Percentiles rank a stretch among this genome's conserved stretches.
phyloP scores from a whole-genome alignment of 2,113 vertebrate genomes.

The Microcebus tavaratra region DNA sequence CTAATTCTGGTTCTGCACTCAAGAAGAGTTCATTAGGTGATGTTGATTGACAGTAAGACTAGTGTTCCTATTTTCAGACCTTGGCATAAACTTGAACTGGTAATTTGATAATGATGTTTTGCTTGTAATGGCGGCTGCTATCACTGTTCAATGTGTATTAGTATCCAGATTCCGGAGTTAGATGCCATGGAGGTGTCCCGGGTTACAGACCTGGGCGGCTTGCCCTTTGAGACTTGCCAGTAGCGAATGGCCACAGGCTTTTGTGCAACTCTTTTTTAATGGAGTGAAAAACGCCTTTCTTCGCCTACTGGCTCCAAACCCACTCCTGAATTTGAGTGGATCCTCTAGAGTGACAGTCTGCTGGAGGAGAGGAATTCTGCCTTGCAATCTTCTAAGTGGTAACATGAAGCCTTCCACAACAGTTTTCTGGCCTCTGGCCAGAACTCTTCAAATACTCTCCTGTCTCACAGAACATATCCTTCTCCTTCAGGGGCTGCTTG shows the following conservation, averaged over 20 bases:
- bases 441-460: not conserved
- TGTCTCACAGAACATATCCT: not conserved
- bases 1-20: not conserved
- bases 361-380: not conserved
- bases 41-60: conserved; percentile 38
- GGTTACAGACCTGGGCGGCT: not conserved
- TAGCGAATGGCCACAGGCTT: not conserved
- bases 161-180: not conserved
- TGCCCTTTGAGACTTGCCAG: not conserved
- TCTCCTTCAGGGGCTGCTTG: not conserved
- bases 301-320: not conserved
- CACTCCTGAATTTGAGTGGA: not conserved
- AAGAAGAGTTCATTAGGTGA: not conserved
- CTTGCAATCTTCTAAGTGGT: not conserved
- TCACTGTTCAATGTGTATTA: not conserved
- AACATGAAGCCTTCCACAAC: not conserved
- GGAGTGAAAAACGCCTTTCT: conserved; percentile 6
- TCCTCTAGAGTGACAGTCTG: not conserved
- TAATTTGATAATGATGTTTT: conserved; percentile 63
- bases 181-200: not conserved
- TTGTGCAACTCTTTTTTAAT: not conserved
- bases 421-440: conserved; percentile 6
- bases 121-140: not conserved
- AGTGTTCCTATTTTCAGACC: conserved; percentile 65
- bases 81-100: conserved; percentile 51